Conservation (phyloP, 2,888 invertebrate genomes). For the Dryadula phaetusa region DNA sequence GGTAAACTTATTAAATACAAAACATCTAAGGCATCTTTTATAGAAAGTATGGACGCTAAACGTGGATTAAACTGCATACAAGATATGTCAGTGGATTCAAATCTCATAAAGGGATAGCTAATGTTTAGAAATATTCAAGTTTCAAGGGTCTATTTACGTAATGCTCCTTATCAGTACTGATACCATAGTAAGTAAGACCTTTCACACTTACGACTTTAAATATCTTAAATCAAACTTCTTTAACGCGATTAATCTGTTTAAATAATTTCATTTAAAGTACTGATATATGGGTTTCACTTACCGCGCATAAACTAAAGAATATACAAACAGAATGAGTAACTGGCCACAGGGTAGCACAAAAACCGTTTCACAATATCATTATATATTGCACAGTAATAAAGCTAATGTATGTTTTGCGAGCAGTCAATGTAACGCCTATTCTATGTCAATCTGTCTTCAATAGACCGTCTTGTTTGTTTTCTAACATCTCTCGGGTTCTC, state of each 20-base stretch:
- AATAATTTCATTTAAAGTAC: no score
- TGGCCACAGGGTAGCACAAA: constrained; percentile 16
- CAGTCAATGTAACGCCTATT: constrained; percentile 44
- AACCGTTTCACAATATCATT: constrained; percentile 30
- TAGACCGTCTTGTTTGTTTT: constrained; percentile 34
- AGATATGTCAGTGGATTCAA: not conserved
- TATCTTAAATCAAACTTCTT: no score
- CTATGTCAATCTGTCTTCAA: constrained; percentile 45
- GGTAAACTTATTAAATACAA: not conserved
- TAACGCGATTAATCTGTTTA: no score
- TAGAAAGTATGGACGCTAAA: not conserved
- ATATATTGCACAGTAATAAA: constrained; percentile 33
- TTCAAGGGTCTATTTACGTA: no score
- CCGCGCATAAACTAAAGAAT: not conserved
- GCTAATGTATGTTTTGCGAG: constrained; percentile 32
- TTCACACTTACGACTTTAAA: no score
- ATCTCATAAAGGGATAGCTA: not conserved
- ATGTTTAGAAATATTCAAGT: no score
- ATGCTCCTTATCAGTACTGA: no score
- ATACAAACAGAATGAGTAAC: not conserved
- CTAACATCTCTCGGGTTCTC: constrained; percentile 14
- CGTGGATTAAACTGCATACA: no score
- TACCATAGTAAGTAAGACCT: no score
- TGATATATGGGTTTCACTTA: no score
- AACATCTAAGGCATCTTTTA: not conserved